phyloP scores from a whole-genome alignment of 1,140 invertebrate species.

The Probaryconus sp. region DNA sequence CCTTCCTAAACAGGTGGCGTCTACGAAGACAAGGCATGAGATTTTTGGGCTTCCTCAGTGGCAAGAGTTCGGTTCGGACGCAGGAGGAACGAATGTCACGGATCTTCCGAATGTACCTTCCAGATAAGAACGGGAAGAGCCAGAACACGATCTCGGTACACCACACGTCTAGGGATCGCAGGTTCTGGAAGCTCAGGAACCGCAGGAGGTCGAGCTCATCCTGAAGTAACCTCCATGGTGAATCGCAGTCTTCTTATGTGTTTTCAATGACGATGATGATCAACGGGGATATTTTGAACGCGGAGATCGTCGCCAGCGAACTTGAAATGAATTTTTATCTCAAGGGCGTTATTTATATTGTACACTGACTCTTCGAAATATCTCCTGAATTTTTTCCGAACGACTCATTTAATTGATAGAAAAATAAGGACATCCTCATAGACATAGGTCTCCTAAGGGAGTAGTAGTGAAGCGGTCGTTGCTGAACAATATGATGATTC shows the following conservation, averaged over 20 bases:
- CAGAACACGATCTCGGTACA: slow-evolving; percentile 76
- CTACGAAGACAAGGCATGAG: slow-evolving; percentile 69
- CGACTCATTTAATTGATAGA: slow-evolving; percentile 20
- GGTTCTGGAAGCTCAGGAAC: slow-evolving; percentile 75
- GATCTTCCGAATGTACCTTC: slow-evolving; percentile 70
- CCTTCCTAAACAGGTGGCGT: slow-evolving; percentile 66
- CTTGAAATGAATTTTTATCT: slow-evolving; percentile 46
- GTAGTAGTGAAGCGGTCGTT: slow-evolving; percentile 27
- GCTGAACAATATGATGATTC: slow-evolving; percentile 44
- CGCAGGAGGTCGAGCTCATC: slow-evolving; percentile 71
- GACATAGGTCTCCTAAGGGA: slow-evolving; percentile 28
- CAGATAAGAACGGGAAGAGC: slow-evolving; percentile 65
- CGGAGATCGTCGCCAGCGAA: too few species aligned
- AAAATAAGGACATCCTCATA: slow-evolving; percentile 37
- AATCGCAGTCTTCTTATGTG: slow-evolving; percentile 44
- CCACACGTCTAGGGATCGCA: slow-evolving; percentile 73
- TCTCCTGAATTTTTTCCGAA: background rate
- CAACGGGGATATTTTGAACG: slow-evolving; percentile 3
- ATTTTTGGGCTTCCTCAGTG: slow-evolving; percentile 71
- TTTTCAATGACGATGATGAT: slow-evolving; percentile 68
- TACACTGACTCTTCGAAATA: slow-evolving; percentile 16
- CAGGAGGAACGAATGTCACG: slow-evolving; percentile 72
- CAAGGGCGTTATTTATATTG: slow-evolving; percentile 36
- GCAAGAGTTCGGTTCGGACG: slow-evolving; percentile 63
- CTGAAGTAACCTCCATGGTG: slow-evolving; percentile 3